These are phyloP conservation scores for Talpa occidentalis DNA, from an alignment of 2,113 vertebrate species.

Conservation along the genomic window DNA sequence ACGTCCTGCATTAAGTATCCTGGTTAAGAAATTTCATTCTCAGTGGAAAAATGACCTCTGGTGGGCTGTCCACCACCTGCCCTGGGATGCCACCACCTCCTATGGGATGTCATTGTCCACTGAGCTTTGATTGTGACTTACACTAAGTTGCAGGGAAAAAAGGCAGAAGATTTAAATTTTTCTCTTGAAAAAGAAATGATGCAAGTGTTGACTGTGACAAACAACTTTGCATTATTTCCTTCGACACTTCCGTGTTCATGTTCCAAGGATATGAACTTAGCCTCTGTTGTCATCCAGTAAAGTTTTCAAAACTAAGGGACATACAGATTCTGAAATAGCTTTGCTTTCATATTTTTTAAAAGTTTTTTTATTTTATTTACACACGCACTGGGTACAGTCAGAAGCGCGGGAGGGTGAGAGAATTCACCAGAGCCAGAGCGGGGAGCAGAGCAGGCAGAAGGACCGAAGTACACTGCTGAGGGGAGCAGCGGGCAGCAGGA, in stretches of 20 bases:
- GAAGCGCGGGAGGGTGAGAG: too few relatives aligned
- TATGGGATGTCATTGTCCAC: not conserved
- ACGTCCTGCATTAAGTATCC: not conserved
- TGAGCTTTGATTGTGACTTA: not conserved
- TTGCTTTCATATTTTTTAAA: not conserved
- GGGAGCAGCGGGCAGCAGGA: too few relatives aligned
- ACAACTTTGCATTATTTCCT: not conserved
- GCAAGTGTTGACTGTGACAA: conserved; percentile 16
- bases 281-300: not conserved
- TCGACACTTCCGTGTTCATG: not conserved
- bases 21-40: not conserved
- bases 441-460: too few relatives aligned
- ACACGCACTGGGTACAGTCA: too few relatives aligned
- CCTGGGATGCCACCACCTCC: too few relatives aligned
- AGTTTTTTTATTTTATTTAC: too few relatives aligned
- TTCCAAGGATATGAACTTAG: not conserved
- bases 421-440: too few relatives aligned
- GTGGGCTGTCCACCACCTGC: not conserved
- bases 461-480: too few relatives aligned
- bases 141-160: not conserved
- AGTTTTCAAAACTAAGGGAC: conserved; percentile 3
- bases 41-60: not conserved
- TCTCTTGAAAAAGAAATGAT: not conserved
- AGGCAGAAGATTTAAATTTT: not conserved
- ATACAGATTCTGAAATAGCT: not conserved